Conservation (phyloP, 2,888 invertebrate genomes). For the Liodrosophila aerea region DNA sequence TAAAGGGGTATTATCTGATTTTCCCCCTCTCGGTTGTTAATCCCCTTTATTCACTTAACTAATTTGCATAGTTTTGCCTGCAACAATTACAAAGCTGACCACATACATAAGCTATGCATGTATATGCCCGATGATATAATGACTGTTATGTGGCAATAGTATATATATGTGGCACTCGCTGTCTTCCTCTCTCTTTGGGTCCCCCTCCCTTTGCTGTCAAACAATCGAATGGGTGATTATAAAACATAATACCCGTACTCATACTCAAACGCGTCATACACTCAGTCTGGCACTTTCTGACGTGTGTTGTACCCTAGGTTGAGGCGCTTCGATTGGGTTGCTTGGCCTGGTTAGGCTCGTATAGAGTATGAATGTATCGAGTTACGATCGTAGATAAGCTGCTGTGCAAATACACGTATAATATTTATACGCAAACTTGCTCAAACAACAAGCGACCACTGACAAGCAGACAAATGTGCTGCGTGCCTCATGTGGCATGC, state of each 20-base stretch:
- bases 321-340: slow-evolving; percentile 11
- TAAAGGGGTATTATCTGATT: no score
- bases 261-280: neutral
- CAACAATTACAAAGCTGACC: slow-evolving; percentile 69
- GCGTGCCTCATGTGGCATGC: slow-evolving; percentile 18
- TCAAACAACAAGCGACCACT: slow-evolving; percentile 65
- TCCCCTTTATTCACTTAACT: slow-evolving; percentile 21
- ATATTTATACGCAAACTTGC: slow-evolving; percentile 77
- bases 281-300: slow-evolving; percentile 24
- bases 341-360: slow-evolving; percentile 28
- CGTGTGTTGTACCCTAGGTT: slow-evolving; percentile 13
- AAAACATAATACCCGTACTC: slow-evolving; percentile 58
- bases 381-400: slow-evolving; percentile 82
- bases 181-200: neutral
- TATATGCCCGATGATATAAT: slow-evolving; percentile 7
- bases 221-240: slow-evolving; percentile 53
- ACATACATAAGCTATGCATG: slow-evolving; percentile 39
- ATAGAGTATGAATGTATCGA: slow-evolving; percentile 72
- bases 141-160: slow-evolving; percentile 13
- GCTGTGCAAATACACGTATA: slow-evolving; percentile 80
- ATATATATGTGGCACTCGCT: neutral
- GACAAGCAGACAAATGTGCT: slow-evolving; percentile 65
- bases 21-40: neutral
- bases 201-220: neutral
- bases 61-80: slow-evolving; percentile 73